Evolutionary conservation across 2,888 invertebrate genomes (phyloP).

Genomic region (Liopterus haemorrhoidalis): DNA sequence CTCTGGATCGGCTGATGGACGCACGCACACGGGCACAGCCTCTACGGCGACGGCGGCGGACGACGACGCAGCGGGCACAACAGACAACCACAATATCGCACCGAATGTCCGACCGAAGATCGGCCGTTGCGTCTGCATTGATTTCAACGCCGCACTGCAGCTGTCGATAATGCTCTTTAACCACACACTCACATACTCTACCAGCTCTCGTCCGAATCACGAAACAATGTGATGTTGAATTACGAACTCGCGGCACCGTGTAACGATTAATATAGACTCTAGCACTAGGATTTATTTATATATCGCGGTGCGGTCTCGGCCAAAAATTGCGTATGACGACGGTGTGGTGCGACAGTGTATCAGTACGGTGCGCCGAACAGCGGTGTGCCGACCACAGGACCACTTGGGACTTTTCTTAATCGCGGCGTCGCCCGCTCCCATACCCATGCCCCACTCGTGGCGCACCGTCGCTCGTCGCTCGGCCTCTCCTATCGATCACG

Average conservation of each 20-base stretch:
- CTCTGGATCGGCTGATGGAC: too few relatives aligned
- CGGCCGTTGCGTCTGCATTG: constrained; percentile 19
- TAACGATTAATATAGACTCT: constrained; percentile 23
- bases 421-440: too few relatives aligned
- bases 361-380: constrained; percentile 5
- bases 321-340: constrained; percentile 24
- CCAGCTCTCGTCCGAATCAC: constrained; percentile 16
- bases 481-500: not conserved
- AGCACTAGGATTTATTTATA: constrained; percentile 25
- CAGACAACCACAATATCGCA: constrained; percentile 4
- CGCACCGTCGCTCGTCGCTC: constrained; percentile 1
- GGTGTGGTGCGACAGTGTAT: constrained; percentile 15
- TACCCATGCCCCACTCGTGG: constrained; percentile 5
- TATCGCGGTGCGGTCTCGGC: constrained; percentile 23
- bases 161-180: constrained; percentile 22
- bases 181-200: constrained; percentile 16
- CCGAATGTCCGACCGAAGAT: constrained; percentile 3
- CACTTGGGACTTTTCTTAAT: too few relatives aligned
- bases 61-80: constrained; percentile 6
- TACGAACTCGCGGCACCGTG: constrained; percentile 16
- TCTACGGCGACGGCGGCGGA: constrained; percentile 16
- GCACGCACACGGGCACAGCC: constrained; percentile 7
- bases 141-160: constrained; percentile 23
- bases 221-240: constrained; percentile 23
- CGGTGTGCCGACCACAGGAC: constrained; percentile 12